Conservation (phyloP, 2,797 vertebrate species). For the Darevskia mixta region DNA sequence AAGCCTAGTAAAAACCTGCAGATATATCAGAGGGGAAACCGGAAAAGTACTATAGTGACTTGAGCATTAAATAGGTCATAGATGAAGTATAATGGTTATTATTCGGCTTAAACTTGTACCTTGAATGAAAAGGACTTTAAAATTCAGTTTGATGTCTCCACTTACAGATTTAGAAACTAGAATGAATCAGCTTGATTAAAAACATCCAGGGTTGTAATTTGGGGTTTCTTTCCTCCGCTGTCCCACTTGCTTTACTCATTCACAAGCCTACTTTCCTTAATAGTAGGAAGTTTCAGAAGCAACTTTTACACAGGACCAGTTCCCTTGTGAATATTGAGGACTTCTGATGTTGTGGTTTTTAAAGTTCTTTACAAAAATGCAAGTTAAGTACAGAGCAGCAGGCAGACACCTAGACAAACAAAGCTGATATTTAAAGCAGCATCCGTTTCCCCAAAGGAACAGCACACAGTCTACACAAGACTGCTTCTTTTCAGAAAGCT, state of each 20-base stretch:
- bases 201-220: constrained; percentile 52
- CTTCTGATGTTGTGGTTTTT: not conserved
- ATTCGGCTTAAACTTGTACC: constrained; percentile 62
- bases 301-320: not conserved
- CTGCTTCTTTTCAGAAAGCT: not conserved
- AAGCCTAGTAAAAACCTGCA: constrained; percentile 58
- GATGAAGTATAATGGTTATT: constrained; percentile 63
- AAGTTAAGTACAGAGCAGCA: not conserved
- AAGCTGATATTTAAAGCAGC: not conserved
- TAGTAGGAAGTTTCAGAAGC: not conserved
- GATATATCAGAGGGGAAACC: constrained; percentile 40
- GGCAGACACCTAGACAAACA: not conserved
- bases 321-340: not conserved
- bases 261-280: not conserved
- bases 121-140: constrained; percentile 55
- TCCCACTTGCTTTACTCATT: not conserved
- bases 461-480: not conserved
- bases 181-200: constrained; percentile 66
- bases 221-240: constrained; percentile 40
- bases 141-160: constrained; percentile 56
- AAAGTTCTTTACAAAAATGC: not conserved
- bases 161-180: constrained; percentile 50
- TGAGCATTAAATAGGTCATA: constrained; percentile 60
- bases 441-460: not conserved
- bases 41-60: constrained; percentile 38